Base-by-base conservation (phyloP, 2,797 vertebrate genomes). In the Xiphorhynchus erythropygius region DNA sequence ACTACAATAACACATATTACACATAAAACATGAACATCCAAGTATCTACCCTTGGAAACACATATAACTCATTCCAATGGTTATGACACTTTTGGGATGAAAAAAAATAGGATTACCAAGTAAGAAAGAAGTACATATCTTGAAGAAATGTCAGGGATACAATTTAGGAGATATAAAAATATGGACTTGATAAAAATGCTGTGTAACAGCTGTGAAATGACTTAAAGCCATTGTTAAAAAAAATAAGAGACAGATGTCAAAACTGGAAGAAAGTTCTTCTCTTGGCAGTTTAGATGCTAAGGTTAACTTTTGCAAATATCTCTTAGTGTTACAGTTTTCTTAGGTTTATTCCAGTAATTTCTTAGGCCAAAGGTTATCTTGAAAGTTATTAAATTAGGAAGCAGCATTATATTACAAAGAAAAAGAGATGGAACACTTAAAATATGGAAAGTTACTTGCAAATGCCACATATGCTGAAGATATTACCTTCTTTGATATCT, bases 381-480 rank as follows among this genome's bases (percentile, higher is more conserved):
- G 21, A 41, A 79, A 87, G 30, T 73, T 87, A 82, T 68, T 76
- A 46, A 76, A 65, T 69, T 55, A 96, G 52, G 64, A 94, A 95
- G 55, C 14, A 73, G 42, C 5, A 74, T 63, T 80, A 57, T 28
- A 83, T 77, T 86, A 73, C 41, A 74, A 92, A 93, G 35, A 62
- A 76, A 87, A 91, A 85, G 15, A 64, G 17, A 49, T 55, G 49
- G 30, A 84, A 84, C 30, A 39, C 30, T 77, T 52, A 60, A 64
- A 89, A 74, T 81, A 70, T 1, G 10, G 35, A 84, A 86, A 84
- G 16, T 37, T 69, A 59, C 17, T 59, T 70, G 56, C 64, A 84
- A 88, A 84, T 27, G 24, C 37, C 33, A 37, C 47, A 86, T 53
- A 59, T 77, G 76, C 60, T 83, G 35, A 86, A 80, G 35, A 62